These are phyloP conservation scores for Rhinopomastus cyanomelas DNA, from an alignment of 2,113 vertebrate genomes.

Conservation along the genomic window DNA sequence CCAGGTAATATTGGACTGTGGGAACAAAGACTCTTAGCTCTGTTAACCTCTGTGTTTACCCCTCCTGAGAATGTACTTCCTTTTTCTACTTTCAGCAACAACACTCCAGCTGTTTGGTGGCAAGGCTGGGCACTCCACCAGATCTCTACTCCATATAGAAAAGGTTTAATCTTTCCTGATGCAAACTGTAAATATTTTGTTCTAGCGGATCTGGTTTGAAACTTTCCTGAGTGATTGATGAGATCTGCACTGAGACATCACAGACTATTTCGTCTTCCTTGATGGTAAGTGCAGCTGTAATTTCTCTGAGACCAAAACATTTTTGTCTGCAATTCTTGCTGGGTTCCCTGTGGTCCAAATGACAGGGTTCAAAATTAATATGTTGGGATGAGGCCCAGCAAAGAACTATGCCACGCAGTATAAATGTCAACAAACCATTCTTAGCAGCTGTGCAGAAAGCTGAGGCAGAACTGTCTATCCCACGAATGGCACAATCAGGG, in stretches of 20 bases:
- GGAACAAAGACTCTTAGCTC: neutral
- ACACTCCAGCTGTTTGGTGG: conserved; percentile 28
- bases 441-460: neutral
- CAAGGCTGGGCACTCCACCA: conserved; percentile 9
- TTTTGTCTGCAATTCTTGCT: neutral
- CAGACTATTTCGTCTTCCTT: neutral
- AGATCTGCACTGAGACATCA: neutral
- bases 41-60: neutral
- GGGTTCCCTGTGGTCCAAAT: neutral
- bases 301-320: neutral
- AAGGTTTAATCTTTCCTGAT: conserved; percentile 8
- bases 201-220: neutral
- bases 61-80: neutral
- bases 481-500: neutral
- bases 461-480: neutral
- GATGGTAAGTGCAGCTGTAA: neutral
- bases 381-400: neutral
- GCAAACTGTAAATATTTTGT: conserved; percentile 10
- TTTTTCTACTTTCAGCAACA: neutral
- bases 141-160: neutral
- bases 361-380: neutral
- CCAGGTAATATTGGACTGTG: neutral
- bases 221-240: neutral
- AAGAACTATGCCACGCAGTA: neutral
- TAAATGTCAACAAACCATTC: neutral